Percentiles rank a stretch among this genome's conserved stretches.
Evolutionary conservation across 1,140 invertebrate species (phyloP).

Genomic region (Procambarus clarkii): DNA sequence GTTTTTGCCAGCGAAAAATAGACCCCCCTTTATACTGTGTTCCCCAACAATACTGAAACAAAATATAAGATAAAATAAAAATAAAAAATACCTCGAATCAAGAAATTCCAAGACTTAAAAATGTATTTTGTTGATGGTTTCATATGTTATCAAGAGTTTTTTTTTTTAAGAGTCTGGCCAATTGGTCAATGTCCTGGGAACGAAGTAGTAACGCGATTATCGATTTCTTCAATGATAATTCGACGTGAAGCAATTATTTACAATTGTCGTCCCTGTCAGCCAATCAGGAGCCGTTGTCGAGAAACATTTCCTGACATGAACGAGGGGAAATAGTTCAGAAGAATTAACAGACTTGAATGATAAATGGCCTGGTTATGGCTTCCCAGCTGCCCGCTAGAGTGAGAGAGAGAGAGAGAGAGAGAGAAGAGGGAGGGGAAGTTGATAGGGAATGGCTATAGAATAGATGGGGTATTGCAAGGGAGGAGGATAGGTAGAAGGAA

Average conservation of each 20-base stretch:
- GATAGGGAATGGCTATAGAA: not conserved
- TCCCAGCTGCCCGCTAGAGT: slow-evolving; percentile 26
- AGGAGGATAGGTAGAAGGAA: not conserved
- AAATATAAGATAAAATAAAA: too few relatives aligned
- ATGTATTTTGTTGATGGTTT: too few relatives aligned
- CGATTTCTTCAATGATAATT: slow-evolving; percentile 44
- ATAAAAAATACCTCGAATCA: too few relatives aligned
- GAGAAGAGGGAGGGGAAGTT: not conserved
- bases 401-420: not conserved
- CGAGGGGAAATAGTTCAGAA: slow-evolving; percentile 43
- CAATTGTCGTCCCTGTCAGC: slow-evolving; percentile 42
- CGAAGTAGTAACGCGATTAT: slow-evolving; percentile 27
- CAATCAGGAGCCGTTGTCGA: slow-evolving; percentile 32
- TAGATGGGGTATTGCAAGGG: not conserved
- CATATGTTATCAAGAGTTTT: too few relatives aligned
- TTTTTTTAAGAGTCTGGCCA: too few relatives aligned
- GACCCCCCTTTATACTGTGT: too few relatives aligned
- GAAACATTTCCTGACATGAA: slow-evolving; percentile 47
- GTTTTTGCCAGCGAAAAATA: too few relatives aligned
- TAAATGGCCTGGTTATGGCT: not conserved
- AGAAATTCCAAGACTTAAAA: too few relatives aligned
- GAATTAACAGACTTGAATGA: slow-evolving; percentile 51
- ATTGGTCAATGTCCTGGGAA: not conserved
- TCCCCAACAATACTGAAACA: too few relatives aligned
- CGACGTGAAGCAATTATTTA: slow-evolving; percentile 42